phyloP scores from a whole-genome alignment of 1,140 invertebrate species.

The Helicorthomorpha holstii region DNA sequence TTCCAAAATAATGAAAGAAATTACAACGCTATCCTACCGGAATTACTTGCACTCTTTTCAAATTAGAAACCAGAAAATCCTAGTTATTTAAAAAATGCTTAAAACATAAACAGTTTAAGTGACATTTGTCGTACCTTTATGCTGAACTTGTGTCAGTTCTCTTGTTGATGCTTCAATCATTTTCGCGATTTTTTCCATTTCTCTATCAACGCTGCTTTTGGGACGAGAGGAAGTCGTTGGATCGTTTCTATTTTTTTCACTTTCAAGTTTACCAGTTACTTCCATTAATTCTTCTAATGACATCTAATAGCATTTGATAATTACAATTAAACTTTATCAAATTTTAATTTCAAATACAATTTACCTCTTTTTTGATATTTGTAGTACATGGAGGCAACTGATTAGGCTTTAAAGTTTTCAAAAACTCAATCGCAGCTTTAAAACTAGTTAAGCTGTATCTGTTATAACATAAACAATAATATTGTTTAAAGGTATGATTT shows the following conservation, averaged over 20 bases:
- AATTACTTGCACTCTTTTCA: too few species aligned
- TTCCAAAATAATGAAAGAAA: too few species aligned
- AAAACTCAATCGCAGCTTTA: constrained; percentile 12
- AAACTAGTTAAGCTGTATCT: constrained; percentile 13
- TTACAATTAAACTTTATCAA: background rate
- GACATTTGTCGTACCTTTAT: constrained; percentile 1
- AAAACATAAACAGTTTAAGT: too few species aligned
- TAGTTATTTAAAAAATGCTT: too few species aligned
- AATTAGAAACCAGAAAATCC: too few species aligned
- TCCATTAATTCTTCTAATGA: constrained; percentile 13
- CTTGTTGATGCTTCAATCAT: constrained; percentile 15
- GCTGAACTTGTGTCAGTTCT: constrained; percentile 6
- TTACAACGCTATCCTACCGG: too few species aligned
- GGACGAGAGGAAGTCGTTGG: background rate
- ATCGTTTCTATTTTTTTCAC: background rate
- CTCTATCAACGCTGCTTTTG: constrained; percentile 5
- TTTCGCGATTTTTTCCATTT: constrained; percentile 13
- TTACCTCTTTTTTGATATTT: constrained; percentile 13
- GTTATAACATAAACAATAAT: background rate
- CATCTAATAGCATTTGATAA: constrained; percentile 5
- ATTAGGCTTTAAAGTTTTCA: constrained; percentile 10
- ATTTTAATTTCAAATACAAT: background rate
- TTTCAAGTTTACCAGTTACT: constrained; percentile 5
- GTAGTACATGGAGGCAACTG: constrained; percentile 9
- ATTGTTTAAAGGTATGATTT: background rate